Evolutionary conservation across 2,797 vertebrate genomes (phyloP).

Genomic region (Sebastolobus alascanus): DNA sequence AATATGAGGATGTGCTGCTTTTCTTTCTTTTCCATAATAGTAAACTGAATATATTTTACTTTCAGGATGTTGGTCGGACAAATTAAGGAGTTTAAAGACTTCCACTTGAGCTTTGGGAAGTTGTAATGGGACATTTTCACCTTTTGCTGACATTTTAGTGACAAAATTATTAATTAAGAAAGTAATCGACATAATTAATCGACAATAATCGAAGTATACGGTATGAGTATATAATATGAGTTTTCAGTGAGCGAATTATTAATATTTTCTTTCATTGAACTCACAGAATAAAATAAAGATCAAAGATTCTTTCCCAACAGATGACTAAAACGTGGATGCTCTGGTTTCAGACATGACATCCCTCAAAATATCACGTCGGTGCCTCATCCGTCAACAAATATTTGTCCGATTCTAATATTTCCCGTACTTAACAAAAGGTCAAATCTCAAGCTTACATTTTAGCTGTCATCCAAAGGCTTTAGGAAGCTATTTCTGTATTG

Average conservation of each 20-base stretch:
- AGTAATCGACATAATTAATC: background rate
- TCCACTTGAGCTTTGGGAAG: background rate
- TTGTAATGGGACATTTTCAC: background rate
- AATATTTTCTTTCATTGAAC: background rate
- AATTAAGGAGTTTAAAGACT: background rate
- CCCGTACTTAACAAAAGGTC: constrained; percentile 29
- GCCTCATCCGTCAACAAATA: constrained; percentile 12
- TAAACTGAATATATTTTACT: background rate
- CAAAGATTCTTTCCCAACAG: background rate
- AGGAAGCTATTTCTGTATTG: constrained; percentile 40
- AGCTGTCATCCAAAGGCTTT: constrained; percentile 39
- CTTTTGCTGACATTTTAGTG: background rate
- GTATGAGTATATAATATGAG: background rate
- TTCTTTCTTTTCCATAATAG: background rate
- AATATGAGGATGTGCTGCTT: background rate
- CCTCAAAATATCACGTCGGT: background rate
- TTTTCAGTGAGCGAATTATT: background rate
- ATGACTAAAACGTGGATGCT: background rate
- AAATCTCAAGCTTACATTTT: constrained; percentile 24
- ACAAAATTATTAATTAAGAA: background rate
- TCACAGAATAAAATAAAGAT: background rate
- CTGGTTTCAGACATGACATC: background rate
- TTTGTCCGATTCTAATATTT: background rate
- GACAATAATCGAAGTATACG: background rate
- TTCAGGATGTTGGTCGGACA: too few species aligned